A percentile compares a stretch with the other conserved stretches of the same genome.
Conservation (phyloP, 2,888 invertebrate genomes). For the Dorcus hopei region DNA sequence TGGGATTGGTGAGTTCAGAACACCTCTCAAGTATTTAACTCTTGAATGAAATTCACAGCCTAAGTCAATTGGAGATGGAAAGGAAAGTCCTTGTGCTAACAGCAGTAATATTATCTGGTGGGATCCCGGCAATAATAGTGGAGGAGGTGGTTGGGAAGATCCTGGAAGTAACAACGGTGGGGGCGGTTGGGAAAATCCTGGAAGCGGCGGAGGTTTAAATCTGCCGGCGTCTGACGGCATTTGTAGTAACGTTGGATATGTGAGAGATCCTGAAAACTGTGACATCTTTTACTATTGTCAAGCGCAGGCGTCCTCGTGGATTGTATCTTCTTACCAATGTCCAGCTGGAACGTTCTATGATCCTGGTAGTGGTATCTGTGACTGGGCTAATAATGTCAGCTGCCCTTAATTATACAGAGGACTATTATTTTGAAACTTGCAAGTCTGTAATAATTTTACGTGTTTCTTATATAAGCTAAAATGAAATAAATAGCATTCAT, state of each 20-base stretch:
- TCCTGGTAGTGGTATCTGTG: conserved; percentile 39
- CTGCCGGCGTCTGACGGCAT: background rate
- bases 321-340: conserved; percentile 40
- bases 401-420: conserved; percentile 13
- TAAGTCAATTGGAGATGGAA: too few species aligned
- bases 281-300: conserved; percentile 49
- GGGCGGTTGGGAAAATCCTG: background rate
- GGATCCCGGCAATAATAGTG: background rate
- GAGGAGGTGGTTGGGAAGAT: background rate
- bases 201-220: background rate
- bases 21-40: too few species aligned
- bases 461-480: too few species aligned
- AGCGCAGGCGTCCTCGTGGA: conserved; percentile 24
- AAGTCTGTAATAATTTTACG: too few species aligned
- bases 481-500: too few species aligned
- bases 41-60: too few species aligned
- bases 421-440: background rate
- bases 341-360: conserved; percentile 46
- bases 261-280: conserved; percentile 48
- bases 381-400: conserved; percentile 38
- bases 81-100: background rate
- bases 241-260: conserved; percentile 41
- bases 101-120: background rate
- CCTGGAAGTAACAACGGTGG: background rate
- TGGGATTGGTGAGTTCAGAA: too few species aligned